Conservation (phyloP, 2,797 vertebrate genomes). For the Neomorphus geoffroyi region DNA sequence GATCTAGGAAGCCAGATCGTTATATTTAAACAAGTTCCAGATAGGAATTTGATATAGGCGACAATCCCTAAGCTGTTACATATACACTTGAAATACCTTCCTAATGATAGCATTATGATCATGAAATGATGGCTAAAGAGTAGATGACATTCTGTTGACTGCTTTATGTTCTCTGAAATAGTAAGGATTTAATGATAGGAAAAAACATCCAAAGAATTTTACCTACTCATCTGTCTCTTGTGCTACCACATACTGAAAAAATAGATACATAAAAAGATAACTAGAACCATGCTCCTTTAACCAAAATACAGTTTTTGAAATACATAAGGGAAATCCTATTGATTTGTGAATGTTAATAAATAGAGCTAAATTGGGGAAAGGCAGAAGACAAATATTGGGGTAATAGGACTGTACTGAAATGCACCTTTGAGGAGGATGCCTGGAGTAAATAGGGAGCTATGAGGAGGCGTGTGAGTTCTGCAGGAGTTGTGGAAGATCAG, state of each 20-base stretch:
- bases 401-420: accelerated
- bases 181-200: neutral
- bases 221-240: neutral
- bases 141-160: neutral
- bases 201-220: neutral
- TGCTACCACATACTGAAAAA: neutral
- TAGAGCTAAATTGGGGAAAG: neutral
- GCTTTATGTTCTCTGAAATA: neutral
- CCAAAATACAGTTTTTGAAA: neutral
- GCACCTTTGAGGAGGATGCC: neutral
- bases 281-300: neutral
- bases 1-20: neutral
- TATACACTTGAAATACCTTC: neutral
- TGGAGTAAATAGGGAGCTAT: too few relatives aligned
- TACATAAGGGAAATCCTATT: neutral
- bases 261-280: neutral
- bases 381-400: neutral
- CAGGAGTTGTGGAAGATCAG: too few relatives aligned
- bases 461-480: too few relatives aligned
- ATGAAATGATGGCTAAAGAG: neutral
- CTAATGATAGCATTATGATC: slow-evolving; percentile 27
- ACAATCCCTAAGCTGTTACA: neutral
- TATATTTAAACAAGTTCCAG: neutral
- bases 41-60: neutral
- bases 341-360: neutral